phyloP scores from a whole-genome alignment of 2,797 vertebrate species.

The Kryptopterus vitreolus region DNA sequence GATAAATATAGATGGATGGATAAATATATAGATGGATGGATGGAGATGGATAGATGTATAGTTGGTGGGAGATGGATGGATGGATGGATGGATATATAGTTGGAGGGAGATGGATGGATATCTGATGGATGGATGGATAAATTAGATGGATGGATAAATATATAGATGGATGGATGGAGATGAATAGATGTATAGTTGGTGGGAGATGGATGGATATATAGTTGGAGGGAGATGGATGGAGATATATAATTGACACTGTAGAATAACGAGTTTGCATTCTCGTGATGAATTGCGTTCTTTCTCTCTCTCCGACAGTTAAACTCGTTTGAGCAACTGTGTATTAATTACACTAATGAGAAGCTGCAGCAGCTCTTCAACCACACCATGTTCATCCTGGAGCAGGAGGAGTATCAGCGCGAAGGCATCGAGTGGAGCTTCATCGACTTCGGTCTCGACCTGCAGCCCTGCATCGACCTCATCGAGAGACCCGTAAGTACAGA shows the following conservation, averaged over 20 bases:
- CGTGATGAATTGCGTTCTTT: not conserved
- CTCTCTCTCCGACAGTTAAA: conserved; percentile 62
- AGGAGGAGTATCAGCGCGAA: conserved; percentile 92
- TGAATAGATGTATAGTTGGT: too few relatives aligned
- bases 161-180: too few relatives aligned
- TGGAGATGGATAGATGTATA: too few relatives aligned
- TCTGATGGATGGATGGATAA: too few relatives aligned
- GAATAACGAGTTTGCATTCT: not conserved
- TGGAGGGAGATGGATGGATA: too few relatives aligned
- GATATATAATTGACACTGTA: not conserved
- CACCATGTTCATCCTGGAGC: conserved; percentile 94
- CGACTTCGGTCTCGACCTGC: conserved; percentile 78
- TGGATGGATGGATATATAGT: too few relatives aligned
- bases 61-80: too few relatives aligned
- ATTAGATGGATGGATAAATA: too few relatives aligned
- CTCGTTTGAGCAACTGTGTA: conserved; percentile 92
- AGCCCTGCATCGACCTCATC: conserved; percentile 89
- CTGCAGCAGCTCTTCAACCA: conserved; percentile 96
- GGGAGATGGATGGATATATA: too few relatives aligned
- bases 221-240: too few relatives aligned
- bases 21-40: too few relatives aligned
- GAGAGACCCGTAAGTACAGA: conserved; percentile 85
- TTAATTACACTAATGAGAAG: conserved; percentile 94
- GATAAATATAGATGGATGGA: too few relatives aligned
- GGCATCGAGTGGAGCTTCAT: conserved; percentile 97